A percentile compares a stretch with the other conserved stretches of the same genome.
phyloP scores from a whole-genome alignment of 2,797 vertebrate species.

The Myotis planiceps region DNA sequence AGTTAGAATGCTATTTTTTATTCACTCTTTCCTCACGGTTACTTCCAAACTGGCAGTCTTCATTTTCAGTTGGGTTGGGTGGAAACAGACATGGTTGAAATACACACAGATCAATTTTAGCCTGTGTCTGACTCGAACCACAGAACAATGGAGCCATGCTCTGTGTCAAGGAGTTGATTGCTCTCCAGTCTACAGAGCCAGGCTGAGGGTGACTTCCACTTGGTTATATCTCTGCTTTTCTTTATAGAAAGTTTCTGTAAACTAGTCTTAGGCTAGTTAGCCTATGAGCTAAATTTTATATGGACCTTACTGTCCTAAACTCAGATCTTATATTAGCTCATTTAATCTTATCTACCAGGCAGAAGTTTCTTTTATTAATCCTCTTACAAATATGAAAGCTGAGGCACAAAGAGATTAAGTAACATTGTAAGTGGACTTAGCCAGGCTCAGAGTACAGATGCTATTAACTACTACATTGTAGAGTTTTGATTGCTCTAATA shows the following conservation, averaged over 20 bases:
- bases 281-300: background rate
- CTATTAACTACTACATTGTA: background rate
- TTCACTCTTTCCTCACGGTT: background rate
- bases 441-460: background rate
- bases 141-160: too few relatives aligned
- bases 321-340: background rate
- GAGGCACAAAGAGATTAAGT: background rate
- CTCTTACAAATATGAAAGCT: background rate
- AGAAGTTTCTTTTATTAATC: background rate
- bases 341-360: background rate
- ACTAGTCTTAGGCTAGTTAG: background rate
- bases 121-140: background rate
- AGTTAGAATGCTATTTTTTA: background rate
- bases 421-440: background rate
- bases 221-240: background rate
- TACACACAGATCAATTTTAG: accelerated
- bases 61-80: background rate
- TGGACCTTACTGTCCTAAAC: background rate
- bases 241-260: background rate
- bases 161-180: too few relatives aligned
- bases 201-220: background rate
- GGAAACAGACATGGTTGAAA: background rate
- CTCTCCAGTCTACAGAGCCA: background rate
- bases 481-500: background rate
- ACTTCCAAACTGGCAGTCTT: background rate